Evolutionary conservation across 2,888 invertebrate genomes (phyloP).

Genomic region (Bembecia ichneumoniformis): DNA sequence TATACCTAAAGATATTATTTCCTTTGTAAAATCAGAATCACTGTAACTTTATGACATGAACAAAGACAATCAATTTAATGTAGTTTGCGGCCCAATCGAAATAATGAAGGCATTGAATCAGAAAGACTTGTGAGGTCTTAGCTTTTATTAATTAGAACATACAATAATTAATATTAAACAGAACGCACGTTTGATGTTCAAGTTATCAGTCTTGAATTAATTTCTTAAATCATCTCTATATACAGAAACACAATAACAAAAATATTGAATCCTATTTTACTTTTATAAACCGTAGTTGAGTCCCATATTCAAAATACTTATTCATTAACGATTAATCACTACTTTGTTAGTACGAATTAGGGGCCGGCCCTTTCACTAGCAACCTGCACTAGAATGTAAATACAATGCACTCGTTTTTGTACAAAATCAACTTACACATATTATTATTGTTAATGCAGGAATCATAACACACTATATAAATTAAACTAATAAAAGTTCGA

Average conservation of each 20-base stretch:
- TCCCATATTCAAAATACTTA: constrained; percentile 63
- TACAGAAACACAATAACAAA: constrained; percentile 51
- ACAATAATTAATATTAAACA: too few species aligned
- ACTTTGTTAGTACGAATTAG: constrained; percentile 36
- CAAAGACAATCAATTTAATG: too few species aligned
- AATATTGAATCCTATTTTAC: constrained; percentile 41
- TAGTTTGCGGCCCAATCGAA: too few species aligned
- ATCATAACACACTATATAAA: constrained; percentile 3
- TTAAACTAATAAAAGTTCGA: constrained; percentile 28
- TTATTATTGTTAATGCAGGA: constrained; percentile 21
- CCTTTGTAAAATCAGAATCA: too few species aligned
- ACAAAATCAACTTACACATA: constrained; percentile 27
- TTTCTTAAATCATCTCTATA: constrained; percentile 46
- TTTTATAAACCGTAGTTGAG: constrained; percentile 68
- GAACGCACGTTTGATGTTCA: not conserved
- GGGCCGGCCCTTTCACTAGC: constrained; percentile 52
- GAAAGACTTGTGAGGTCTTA: too few species aligned
- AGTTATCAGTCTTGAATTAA: constrained; percentile 56
- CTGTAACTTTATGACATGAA: too few species aligned
- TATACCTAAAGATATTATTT: too few species aligned
- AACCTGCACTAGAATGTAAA: constrained; percentile 42
- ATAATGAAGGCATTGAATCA: too few species aligned
- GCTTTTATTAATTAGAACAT: too few species aligned
- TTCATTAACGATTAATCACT: constrained; percentile 48
- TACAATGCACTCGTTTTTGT: constrained; percentile 31